A percentile compares a stretch with the other conserved stretches of the same genome.
These are phyloP conservation scores for Candoia aspera DNA, from an alignment of 2,113 vertebrate genomes.

Conservation along the genomic window DNA sequence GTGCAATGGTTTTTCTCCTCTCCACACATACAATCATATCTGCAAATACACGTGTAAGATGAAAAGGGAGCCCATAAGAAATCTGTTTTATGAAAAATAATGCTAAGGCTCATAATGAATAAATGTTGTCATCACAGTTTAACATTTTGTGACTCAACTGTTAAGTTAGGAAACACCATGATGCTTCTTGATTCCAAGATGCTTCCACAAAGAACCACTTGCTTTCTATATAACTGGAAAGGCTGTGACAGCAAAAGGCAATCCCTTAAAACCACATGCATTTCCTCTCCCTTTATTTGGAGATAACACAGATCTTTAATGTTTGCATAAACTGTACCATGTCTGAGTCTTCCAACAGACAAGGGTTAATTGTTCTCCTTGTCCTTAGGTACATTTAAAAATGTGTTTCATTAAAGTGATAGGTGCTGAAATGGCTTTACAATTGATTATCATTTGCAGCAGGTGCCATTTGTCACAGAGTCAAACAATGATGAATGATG, in stretches of 20 bases:
- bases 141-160: not conserved
- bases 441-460: conserved; percentile 37
- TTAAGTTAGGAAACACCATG: not conserved
- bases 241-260: not conserved
- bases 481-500: conserved; percentile 32
- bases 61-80: not conserved
- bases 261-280: not conserved
- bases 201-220: not conserved
- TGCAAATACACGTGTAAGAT: not conserved
- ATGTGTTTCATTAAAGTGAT: conserved; percentile 40
- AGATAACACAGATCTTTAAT: not conserved
- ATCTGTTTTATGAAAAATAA: not conserved
- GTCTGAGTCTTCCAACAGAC: conserved; percentile 18
- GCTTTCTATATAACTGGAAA: not conserved
- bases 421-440: conserved; percentile 29
- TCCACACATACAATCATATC: not conserved
- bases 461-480: conserved; percentile 27
- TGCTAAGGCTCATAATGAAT: not conserved
- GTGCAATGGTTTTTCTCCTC: not conserved
- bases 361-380: conserved; percentile 32
- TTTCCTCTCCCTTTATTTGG: not conserved
- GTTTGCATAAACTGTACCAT: conserved; percentile 25
- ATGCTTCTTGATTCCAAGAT: not conserved
- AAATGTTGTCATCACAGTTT: not conserved
- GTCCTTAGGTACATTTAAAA: conserved; percentile 28